Evolutionary conservation across 2,113 vertebrate species (phyloP).

Genomic region (Albula goreensis): DNA sequence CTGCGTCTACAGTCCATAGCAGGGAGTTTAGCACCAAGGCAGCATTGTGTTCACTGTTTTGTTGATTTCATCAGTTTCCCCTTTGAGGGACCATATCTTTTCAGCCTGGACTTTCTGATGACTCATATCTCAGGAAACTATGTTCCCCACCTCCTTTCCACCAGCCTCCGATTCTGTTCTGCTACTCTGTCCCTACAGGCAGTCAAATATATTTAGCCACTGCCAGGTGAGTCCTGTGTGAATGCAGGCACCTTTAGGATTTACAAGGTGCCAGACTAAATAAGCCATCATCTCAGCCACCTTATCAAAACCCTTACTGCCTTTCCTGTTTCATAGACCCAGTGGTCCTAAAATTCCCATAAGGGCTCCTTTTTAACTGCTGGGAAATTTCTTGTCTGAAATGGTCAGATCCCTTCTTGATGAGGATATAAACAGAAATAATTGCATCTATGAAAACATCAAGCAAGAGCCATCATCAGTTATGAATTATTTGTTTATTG

Average conservation of each 20-base stretch:
- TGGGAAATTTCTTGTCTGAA: not conserved
- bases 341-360: not conserved
- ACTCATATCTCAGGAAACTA: constrained; percentile 4
- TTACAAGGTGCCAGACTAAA: constrained; percentile 3
- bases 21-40: not conserved
- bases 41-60: not conserved
- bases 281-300: not conserved
- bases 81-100: not conserved
- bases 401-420: not conserved
- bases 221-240: constrained; percentile 20
- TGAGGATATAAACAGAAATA: not conserved
- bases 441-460: not conserved
- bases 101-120: not conserved
- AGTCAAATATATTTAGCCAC: constrained; percentile 17
- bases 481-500: no score
- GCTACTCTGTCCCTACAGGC: constrained; percentile 6
- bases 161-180: not conserved
- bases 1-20: not conserved
- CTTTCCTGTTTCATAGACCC: not conserved
- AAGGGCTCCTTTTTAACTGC: not conserved
- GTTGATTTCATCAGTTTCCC: not conserved
- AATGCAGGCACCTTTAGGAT: constrained; percentile 19
- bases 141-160: not conserved
- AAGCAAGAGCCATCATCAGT: not conserved
- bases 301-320: not conserved